Percentiles rank a stretch among this genome's conserved stretches.
phyloP scores from a whole-genome alignment of 2,113 vertebrate species.

The Sula dactylatra region DNA sequence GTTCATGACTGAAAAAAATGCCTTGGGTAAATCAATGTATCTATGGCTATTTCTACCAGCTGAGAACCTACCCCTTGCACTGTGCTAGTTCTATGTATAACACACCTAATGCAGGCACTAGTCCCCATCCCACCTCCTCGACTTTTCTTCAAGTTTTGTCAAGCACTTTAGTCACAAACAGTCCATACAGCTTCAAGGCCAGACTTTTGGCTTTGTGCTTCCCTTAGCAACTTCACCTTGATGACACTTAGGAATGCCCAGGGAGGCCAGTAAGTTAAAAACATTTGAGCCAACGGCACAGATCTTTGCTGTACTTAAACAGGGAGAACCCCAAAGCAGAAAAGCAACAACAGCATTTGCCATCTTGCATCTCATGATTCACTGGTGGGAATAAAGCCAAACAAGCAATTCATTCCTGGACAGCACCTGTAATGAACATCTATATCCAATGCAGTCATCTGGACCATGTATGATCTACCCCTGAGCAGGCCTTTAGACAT shows the following conservation, averaged over 20 bases:
- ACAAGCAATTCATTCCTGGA: background rate
- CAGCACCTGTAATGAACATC: background rate
- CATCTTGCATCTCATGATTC: background rate
- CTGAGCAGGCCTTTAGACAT: background rate
- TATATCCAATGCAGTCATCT: slow-evolving; percentile 3
- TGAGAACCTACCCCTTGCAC: background rate
- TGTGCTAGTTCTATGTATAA: background rate
- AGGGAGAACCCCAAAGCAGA: background rate
- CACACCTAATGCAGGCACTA: background rate
- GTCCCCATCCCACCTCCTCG: background rate
- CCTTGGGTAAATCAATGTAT: background rate
- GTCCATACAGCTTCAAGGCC: background rate
- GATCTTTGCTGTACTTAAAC: background rate
- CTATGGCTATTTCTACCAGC: background rate
- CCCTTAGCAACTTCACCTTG: background rate
- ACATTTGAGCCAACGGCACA: background rate
- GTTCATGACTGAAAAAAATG: background rate
- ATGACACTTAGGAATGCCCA: background rate
- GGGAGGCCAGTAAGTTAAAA: background rate
- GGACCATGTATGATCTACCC: background rate
- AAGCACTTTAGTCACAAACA: background rate
- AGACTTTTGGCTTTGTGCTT: background rate
- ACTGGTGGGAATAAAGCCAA: background rate
- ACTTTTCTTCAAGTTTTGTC: background rate
- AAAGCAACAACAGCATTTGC: background rate